Evolutionary conservation across 2,797 vertebrate species (phyloP), one percentile per base, ranked within the genome.

Genomic region (Pangasius macronema): DNA sequence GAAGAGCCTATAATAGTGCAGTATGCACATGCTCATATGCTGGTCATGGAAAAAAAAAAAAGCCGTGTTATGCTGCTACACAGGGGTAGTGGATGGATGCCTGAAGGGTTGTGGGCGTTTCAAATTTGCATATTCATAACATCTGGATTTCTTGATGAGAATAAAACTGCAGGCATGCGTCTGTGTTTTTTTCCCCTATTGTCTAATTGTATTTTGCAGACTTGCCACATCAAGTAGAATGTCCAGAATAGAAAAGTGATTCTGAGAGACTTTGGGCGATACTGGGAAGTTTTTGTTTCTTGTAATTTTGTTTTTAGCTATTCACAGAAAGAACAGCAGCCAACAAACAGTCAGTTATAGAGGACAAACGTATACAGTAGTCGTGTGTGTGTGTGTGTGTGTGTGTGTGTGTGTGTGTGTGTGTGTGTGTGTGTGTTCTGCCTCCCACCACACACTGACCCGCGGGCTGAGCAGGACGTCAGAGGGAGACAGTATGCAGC

Each of bases 401-500:
- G n/a, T n/a, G n/a, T n/a, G 53, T 36, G 51, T 39, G 53, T 79
- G 76, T 30, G 75, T 39, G 77, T n/a, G 79, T 30, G 59, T 22
- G 27, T 22, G 61, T 51, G 39, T 30, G 46, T 5, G 61, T 14
- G 33, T 30, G 81, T 22, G 20, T 22, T 13, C 9, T 67, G n/a
- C 61, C 61, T 83, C 46, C 61, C 18, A 33, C 42, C 67, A 30
- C 61, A 82, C 81, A 82, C 39, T 36, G 82, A 53, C 46, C 42
- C 63, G 63, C 30, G 82, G 49, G 81, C 82, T 36, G 82, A 36
- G 18, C 18, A 68, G 82, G n/a, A 68, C 82, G 63, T 68, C 82
- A 83, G 46, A 53, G 63, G 63, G 85, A 42, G 89, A 89, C 73
- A 82, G 57, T 68, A 81, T 86, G 87, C 87, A 90, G 87, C 82